Evolutionary conservation across 2,888 invertebrate species (phyloP), one percentile per base, ranked within the genome.

Genomic region (Macrophya annulata): DNA sequence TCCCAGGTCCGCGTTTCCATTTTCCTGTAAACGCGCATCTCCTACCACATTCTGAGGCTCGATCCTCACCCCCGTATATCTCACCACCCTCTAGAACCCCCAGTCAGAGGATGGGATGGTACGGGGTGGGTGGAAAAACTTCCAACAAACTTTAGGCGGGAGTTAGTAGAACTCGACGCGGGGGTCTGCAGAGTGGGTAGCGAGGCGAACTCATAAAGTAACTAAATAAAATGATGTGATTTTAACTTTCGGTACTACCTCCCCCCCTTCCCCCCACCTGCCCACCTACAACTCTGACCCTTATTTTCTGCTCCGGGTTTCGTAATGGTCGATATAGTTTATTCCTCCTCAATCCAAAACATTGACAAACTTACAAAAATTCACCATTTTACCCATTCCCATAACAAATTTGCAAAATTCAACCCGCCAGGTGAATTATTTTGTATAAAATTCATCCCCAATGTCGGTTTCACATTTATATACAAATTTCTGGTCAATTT

Each of bases 91-190:
- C 81, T 15, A 59, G 62, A 10, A 62, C 81, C 55, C 77, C 77
- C 37, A 15, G 31, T 31, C 51, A 10, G 48, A 51, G 10, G 45
- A 43, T 84, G 76, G 84, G 79, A 65, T 79, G 43, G 10, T 25
- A 43, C 81, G 76, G 65, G 62, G 25, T 37, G 48, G 62, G 55
- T 21, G 43, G 72, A 37, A 62, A 82, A 87, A 87, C 68, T 87
- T 87, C 83, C 51, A 84, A 43, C 85, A 86, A 87, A 86, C 82
- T 87, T 85, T 84, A 85, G 74, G 55, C 68, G 84, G 85, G 82
- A 83, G 82, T 83, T 83, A 83, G 82, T 83, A 55, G 68, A 83
- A 83, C 82, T 83, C 82, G 68, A 68, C 45, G 82, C 82, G 82
- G 45, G 45, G 62, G 31, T 10, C 37, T 37, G 77, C n/a, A 55